These are phyloP conservation scores for Rhombomys opimus DNA, from an alignment of 2,113 vertebrate genomes.

Conservation along the genomic window DNA sequence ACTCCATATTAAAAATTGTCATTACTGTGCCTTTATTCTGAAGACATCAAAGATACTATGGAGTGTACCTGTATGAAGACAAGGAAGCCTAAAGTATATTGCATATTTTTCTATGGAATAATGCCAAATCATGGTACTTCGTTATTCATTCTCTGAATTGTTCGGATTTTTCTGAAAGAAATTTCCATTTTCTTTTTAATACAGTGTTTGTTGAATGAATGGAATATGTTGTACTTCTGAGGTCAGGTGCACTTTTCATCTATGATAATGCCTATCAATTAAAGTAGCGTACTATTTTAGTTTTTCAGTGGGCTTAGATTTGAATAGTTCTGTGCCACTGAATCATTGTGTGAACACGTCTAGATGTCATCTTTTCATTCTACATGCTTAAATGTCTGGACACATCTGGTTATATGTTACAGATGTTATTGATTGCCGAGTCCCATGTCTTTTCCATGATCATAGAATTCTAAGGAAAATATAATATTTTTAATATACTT, in stretches of 20 bases:
- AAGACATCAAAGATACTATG: constrained; percentile 77
- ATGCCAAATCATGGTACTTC: constrained; percentile 55
- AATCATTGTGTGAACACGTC: not conserved
- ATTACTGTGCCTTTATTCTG: constrained; percentile 71
- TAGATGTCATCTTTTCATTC: constrained; percentile 40
- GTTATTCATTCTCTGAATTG: constrained; percentile 37
- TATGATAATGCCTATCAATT: constrained; percentile 17
- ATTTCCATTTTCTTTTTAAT: constrained; percentile 50
- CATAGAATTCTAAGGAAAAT: not conserved
- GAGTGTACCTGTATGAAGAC: constrained; percentile 63
- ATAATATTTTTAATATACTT: not conserved
- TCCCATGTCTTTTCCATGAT: not conserved
- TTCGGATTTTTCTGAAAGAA: constrained; percentile 61
- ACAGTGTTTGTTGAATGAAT: constrained; percentile 12
- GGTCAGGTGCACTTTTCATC: constrained; percentile 29
- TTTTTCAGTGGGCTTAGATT: constrained; percentile 35
- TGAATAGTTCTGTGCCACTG: constrained; percentile 35
- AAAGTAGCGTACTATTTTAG: not conserved
- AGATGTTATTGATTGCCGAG: not conserved
- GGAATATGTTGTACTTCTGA: constrained; percentile 40
- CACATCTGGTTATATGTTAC: not conserved
- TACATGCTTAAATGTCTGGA: constrained; percentile 40
- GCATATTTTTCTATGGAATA: constrained; percentile 67
- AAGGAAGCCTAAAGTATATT: constrained; percentile 61
- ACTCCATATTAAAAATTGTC: constrained; percentile 74